phyloP scores from a whole-genome alignment of 2,113 vertebrate genomes.

The Tetraodon nigroviridis region DNA sequence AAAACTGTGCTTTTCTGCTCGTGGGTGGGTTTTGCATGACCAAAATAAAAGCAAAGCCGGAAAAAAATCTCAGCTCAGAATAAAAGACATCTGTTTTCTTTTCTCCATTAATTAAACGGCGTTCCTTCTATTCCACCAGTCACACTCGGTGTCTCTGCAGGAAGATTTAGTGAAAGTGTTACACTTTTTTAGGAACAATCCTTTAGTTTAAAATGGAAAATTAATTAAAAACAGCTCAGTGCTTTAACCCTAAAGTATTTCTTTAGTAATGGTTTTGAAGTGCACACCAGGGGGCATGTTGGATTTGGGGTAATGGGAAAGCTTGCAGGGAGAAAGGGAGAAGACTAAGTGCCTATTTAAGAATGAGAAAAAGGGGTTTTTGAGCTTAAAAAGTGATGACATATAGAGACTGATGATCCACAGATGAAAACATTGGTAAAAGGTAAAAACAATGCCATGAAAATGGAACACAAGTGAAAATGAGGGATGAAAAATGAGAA shows the following conservation, averaged over 20 bases:
- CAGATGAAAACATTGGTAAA: background rate
- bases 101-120: slow-evolving; percentile 31
- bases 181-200: too few relatives aligned
- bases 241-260: too few relatives aligned
- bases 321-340: background rate
- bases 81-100: slow-evolving; percentile 36
- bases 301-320: slow-evolving; percentile 3
- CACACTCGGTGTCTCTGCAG: too few relatives aligned
- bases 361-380: background rate
- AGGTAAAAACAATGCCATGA: background rate
- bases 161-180: too few relatives aligned
- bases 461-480: background rate
- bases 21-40: slow-evolving; percentile 52
- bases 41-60: slow-evolving; percentile 28
- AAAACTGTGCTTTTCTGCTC: slow-evolving; percentile 14
- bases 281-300: slow-evolving; percentile 55
- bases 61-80: slow-evolving; percentile 39
- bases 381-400: background rate
- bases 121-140: slow-evolving; percentile 4
- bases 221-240: too few relatives aligned
- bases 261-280: background rate
- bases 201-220: too few relatives aligned
- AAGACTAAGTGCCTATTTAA: background rate
- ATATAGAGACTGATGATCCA: background rate
- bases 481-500: background rate